These are phyloP conservation scores for Carcharodon carcharias DNA, from an alignment of 2,797 vertebrate species.

Conservation along the genomic window DNA sequence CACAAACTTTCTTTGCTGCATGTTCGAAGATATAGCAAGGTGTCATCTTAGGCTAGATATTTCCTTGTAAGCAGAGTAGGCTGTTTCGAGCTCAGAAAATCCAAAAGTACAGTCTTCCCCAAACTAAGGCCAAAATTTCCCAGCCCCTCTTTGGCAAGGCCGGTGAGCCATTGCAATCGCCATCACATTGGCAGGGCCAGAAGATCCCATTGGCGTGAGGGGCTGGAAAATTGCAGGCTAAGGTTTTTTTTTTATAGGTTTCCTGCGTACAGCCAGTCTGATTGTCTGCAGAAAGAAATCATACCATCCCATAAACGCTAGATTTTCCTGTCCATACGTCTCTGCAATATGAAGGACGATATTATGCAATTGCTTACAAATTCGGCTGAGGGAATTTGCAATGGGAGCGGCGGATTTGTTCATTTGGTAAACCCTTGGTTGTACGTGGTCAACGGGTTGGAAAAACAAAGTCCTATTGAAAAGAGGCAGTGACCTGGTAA, in stretches of 20 bases:
- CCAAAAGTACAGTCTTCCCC: too few species aligned
- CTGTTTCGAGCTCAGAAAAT: too few species aligned
- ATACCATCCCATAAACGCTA: too few species aligned
- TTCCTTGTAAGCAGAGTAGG: too few species aligned
- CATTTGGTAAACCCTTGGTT: neutral
- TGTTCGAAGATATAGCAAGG: neutral
- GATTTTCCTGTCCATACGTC: neutral
- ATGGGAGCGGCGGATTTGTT: neutral
- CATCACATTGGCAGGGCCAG: too few species aligned
- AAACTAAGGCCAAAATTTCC: too few species aligned
- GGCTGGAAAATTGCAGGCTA: too few species aligned
- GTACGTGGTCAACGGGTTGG: neutral
- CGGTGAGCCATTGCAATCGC: too few species aligned
- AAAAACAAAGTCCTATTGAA: neutral
- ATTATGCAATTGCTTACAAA: neutral
- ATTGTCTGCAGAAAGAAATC: neutral
- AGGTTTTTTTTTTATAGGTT: too few species aligned
- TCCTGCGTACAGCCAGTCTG: too few species aligned
- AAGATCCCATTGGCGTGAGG: too few species aligned
- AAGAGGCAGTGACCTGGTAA: neutral
- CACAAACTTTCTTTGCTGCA: neutral
- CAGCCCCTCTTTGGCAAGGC: too few species aligned
- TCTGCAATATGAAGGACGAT: neutral
- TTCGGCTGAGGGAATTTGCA: neutral
- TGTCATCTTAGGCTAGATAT: neutral